phyloP scores from a whole-genome alignment of 2,113 vertebrate species.

The Gymnogyps californianus region DNA sequence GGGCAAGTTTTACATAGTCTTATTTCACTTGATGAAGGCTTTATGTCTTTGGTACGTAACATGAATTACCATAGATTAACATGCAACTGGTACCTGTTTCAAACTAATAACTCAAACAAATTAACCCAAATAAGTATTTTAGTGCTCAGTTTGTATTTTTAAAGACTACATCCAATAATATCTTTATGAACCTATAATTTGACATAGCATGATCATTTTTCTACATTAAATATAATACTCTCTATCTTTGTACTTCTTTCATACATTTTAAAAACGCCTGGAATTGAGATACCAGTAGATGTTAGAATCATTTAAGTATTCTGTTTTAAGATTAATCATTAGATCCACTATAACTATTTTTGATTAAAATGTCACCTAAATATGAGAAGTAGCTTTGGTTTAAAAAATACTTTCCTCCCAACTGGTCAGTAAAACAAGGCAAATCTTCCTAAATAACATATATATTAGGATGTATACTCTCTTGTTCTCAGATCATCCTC shows the following conservation, averaged over 20 bases:
- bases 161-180: background rate
- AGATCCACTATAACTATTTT: background rate
- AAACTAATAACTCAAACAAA: background rate
- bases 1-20: background rate
- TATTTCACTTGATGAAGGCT: background rate
- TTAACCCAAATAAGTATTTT: background rate
- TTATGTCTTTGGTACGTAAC: background rate
- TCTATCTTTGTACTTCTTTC: background rate
- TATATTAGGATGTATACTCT: background rate
- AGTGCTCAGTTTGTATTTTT: background rate
- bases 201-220: background rate
- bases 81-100: background rate
- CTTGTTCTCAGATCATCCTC: background rate
- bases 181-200: background rate
- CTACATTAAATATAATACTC: background rate
- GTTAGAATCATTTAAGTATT: background rate
- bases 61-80: background rate
- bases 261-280: background rate
- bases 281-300: background rate
- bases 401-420: background rate
- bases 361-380: background rate
- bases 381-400: background rate
- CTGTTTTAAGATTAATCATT: background rate
- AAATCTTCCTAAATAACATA: background rate
- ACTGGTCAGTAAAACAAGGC: background rate